Evolutionary conservation across 1,140 invertebrate species (phyloP).

Genomic region (Danaus melanippus): DNA sequence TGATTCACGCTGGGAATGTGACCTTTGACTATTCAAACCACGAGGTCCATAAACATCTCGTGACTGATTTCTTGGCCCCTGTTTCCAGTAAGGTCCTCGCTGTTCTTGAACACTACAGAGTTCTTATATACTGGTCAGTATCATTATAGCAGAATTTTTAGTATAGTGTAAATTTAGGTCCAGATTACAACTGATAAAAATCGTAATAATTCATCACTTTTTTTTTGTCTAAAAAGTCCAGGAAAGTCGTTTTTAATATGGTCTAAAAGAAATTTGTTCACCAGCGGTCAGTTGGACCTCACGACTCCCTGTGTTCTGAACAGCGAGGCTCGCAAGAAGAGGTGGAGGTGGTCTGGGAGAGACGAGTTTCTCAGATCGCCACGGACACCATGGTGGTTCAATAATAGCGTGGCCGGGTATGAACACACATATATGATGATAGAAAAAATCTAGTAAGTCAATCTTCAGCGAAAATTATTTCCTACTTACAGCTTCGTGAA

Average conservation of each 20-base stretch:
- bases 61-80: conserved; percentile 30
- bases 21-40: conserved; percentile 38
- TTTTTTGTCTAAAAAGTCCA: too few species aligned
- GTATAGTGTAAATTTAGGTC: not conserved
- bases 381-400: conserved; percentile 34
- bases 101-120: conserved; percentile 38
- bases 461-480: conserved; percentile 2
- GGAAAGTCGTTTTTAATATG: too few species aligned
- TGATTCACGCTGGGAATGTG: conserved; percentile 67
- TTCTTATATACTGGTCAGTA: conserved; percentile 54
- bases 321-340: conserved; percentile 29
- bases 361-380: conserved; percentile 33
- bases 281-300: conserved; percentile 48
- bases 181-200: not conserved
- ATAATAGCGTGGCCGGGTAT: conserved; percentile 39
- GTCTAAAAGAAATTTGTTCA: too few species aligned
- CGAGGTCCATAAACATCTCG: conserved; percentile 22
- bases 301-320: conserved; percentile 37
- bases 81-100: conserved; percentile 30
- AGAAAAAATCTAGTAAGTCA: conserved; percentile 3
- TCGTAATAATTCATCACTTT: too few species aligned
- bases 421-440: conserved; percentile 3
- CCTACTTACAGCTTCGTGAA: conserved; percentile 76
- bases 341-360: conserved; percentile 38
- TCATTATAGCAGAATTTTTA: not conserved